phyloP scores from a whole-genome alignment of 2,888 invertebrate species.

The Dolichopus griseipennis region DNA sequence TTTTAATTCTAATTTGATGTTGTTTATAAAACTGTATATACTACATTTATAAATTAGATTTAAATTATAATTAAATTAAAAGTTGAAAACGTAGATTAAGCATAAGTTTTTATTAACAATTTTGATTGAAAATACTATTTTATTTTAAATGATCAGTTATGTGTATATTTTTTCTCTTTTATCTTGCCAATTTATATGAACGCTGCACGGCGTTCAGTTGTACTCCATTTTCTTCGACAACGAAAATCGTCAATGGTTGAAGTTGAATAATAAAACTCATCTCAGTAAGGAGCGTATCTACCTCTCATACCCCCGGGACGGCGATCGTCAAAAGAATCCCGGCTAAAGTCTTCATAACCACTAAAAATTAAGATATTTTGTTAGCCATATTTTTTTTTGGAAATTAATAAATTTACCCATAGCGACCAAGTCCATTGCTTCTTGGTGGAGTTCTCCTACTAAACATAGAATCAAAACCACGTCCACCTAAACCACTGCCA shows the following conservation, averaged over 20 bases:
- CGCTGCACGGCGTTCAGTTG: not conserved
- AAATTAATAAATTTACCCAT: constrained; percentile 32
- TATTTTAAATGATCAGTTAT: not conserved
- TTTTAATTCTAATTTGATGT: too few relatives aligned
- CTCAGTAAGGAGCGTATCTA: constrained; percentile 75
- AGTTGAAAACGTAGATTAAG: too few relatives aligned
- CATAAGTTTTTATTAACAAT: not conserved
- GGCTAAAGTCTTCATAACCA: constrained; percentile 81
- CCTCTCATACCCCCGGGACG: constrained; percentile 59
- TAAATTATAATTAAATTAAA: too few relatives aligned
- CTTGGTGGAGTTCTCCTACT: constrained; percentile 64
- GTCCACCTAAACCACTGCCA: constrained; percentile 55
- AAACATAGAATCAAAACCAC: constrained; percentile 67
- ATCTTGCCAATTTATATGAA: not conserved
- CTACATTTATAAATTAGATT: too few relatives aligned
- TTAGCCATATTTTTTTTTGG: not conserved
- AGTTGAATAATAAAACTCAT: constrained; percentile 36
- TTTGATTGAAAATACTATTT: not conserved
- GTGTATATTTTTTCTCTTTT: not conserved
- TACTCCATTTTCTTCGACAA: not conserved
- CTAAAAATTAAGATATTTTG: constrained; percentile 34
- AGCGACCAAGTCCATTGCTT: constrained; percentile 41
- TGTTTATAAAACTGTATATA: too few relatives aligned
- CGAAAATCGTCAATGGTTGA: not conserved
- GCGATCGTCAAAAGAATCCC: constrained; percentile 80